phyloP scores from a whole-genome alignment of 2,888 invertebrate genomes.

The Apeira syringaria region DNA sequence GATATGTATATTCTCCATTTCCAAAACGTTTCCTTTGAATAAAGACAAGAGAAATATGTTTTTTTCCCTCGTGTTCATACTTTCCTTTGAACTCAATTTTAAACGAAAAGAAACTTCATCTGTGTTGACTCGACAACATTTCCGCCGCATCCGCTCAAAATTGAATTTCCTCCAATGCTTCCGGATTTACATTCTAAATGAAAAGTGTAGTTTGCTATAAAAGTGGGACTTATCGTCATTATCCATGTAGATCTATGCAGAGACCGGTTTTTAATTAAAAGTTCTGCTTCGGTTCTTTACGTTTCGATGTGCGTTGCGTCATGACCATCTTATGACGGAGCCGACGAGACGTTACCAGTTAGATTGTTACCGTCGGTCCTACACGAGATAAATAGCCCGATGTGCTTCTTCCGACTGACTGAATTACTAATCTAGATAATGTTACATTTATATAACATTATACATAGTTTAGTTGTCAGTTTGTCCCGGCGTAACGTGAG shows the following conservation, averaged over 20 bases:
- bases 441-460: no score
- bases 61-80: background rate
- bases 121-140: conserved; percentile 10
- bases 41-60: no score
- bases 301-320: background rate
- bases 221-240: conserved; percentile 20
- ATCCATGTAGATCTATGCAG: conserved; percentile 21
- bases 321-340: conserved; percentile 5
- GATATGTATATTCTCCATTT: no score
- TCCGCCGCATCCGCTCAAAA: conserved; percentile 11
- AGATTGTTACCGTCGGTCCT: no score
- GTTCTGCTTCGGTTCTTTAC: conserved; percentile 5
- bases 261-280: conserved; percentile 21
- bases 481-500: no score
- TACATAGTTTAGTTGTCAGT: no score
- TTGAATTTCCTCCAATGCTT: conserved; percentile 18
- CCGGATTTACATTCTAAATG: conserved; percentile 25
- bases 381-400: no score
- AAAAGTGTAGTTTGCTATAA: conserved; percentile 26
- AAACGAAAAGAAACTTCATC: background rate
- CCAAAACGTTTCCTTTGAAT: no score
- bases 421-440: no score
- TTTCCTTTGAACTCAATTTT: background rate
- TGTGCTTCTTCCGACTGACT: no score
- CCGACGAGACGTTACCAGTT: no score